phyloP scores from a whole-genome alignment of 2,113 vertebrate genomes.

The Telmatochromis sp. region DNA sequence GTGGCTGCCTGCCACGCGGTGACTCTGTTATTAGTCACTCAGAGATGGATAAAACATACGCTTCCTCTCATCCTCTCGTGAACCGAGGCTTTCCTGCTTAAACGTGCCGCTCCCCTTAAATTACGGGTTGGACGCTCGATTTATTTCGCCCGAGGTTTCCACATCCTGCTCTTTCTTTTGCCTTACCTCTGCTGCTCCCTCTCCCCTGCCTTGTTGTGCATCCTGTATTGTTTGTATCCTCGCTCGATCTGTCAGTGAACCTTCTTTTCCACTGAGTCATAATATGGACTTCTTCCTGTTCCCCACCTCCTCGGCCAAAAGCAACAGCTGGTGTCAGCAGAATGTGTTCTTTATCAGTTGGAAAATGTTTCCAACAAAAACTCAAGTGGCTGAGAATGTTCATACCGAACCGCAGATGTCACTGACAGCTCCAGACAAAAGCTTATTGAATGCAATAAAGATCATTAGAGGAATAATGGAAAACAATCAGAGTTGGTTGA shows the following conservation, averaged over 20 bases:
- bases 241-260: constrained; percentile 5
- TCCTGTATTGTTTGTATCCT: constrained; percentile 29
- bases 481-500: neutral
- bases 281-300: constrained; percentile 39
- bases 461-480: neutral
- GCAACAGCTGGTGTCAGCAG: constrained; percentile 57
- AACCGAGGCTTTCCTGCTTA: constrained; percentile 38
- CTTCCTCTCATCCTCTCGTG: neutral
- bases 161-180: neutral
- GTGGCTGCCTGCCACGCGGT: neutral
- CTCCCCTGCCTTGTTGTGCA: neutral
- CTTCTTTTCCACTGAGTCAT: constrained; percentile 58
- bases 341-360: constrained; percentile 57
- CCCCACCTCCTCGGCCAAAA: constrained; percentile 34
- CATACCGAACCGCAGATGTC: neutral
- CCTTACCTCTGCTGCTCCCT: neutral
- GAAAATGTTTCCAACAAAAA: constrained; percentile 30
- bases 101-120: constrained; percentile 47
- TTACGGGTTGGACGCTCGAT: constrained; percentile 18
- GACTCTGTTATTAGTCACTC: constrained; percentile 21
- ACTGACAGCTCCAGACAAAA: neutral
- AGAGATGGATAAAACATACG: constrained; percentile 7
- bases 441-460: constrained; percentile 9
- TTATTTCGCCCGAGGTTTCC: neutral
- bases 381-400: constrained; percentile 16